Conservation (phyloP, 2,888 invertebrate species). For the Pseudolycoriella hygida region DNA sequence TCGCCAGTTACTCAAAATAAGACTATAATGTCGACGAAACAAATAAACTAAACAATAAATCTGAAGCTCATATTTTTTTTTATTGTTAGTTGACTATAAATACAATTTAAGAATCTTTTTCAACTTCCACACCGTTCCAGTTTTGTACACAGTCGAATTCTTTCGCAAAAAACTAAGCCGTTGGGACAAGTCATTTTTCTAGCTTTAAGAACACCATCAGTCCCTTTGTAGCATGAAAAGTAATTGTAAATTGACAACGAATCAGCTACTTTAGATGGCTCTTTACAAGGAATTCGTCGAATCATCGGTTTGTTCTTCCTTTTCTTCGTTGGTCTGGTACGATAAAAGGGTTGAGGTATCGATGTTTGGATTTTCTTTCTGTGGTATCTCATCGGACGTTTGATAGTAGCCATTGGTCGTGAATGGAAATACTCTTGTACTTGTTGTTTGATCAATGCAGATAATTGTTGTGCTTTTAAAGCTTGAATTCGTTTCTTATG, state of each 20-base stretch:
- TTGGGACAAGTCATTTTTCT: slow-evolving; percentile 31
- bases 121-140: slow-evolving; percentile 1
- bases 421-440: slow-evolving; percentile 5
- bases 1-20: too few relatives aligned
- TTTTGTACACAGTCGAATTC: slow-evolving; percentile 28
- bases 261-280: slow-evolving; percentile 31
- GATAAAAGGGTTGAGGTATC: background rate
- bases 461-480: slow-evolving; percentile 20
- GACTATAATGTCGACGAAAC: too few relatives aligned
- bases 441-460: slow-evolving; percentile 17
- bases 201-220: slow-evolving; percentile 26
- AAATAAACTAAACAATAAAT: too few relatives aligned
- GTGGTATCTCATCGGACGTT: background rate
- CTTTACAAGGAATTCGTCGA: slow-evolving; percentile 18
- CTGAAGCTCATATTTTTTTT: too few relatives aligned
- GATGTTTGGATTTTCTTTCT: background rate
- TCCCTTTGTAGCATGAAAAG: slow-evolving; percentile 30
- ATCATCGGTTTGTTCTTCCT: background rate
- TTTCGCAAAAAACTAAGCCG: slow-evolving; percentile 30
- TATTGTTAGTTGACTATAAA: too few relatives aligned
- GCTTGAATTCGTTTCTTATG: slow-evolving; percentile 21
- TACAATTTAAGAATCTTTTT: too few relatives aligned
- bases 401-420: background rate
- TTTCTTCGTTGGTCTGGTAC: background rate
- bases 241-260: slow-evolving; percentile 29